Evolutionary conservation across 2,113 vertebrate species (phyloP).

Genomic region (Mesocricetus auratus): DNA sequence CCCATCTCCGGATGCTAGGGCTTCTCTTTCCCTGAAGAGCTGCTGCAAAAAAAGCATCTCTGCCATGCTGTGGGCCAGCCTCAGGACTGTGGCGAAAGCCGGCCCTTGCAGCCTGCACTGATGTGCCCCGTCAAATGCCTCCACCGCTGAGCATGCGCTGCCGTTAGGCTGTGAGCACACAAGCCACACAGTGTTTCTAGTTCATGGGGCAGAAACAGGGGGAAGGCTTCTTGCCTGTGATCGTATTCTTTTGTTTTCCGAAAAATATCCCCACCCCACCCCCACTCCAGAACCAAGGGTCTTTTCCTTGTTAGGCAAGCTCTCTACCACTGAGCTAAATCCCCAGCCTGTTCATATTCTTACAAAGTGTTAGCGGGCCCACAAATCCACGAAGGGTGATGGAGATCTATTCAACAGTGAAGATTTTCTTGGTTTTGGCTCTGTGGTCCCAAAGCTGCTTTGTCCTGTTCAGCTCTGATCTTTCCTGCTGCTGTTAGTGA

Average conservation of each 20-base stretch:
- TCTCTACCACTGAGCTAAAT: neutral
- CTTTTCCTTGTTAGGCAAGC: neutral
- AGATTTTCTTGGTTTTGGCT: neutral
- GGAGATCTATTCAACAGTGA: neutral
- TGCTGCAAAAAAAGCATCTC: neutral
- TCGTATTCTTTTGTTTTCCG: neutral
- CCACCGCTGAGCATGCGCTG: too few relatives aligned
- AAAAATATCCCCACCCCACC: neutral
- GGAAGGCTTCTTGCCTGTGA: neutral
- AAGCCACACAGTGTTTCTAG: neutral
- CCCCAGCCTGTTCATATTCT: neutral
- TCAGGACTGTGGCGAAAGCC: neutral
- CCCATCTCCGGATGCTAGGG: neutral
- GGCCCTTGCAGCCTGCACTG: neutral
- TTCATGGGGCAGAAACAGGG: neutral
- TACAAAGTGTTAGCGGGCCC: neutral
- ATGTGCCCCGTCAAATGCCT: neutral
- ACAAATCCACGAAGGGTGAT: neutral
- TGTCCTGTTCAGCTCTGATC: neutral
- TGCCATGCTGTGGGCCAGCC: neutral
- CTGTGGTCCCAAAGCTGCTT: neutral
- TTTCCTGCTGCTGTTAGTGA: neutral
- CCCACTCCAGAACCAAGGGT: neutral
- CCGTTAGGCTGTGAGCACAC: neutral
- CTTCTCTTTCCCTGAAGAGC: neutral